Conservation (phyloP, 1,140 invertebrate genomes). For the Reticulitermes speratus region DNA sequence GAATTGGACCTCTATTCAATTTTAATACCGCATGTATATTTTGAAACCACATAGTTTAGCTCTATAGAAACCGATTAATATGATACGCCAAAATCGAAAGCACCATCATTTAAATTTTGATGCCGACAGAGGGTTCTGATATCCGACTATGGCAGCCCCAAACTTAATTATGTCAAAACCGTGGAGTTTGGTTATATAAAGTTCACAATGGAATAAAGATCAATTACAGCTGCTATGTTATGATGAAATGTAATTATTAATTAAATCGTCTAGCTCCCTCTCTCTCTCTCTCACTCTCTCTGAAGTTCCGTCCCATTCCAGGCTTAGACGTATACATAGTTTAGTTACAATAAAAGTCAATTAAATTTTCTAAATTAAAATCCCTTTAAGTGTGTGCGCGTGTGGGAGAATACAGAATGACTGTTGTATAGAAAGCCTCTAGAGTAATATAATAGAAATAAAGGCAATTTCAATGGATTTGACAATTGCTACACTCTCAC, state of each 20-base stretch:
- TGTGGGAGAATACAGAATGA: not conserved
- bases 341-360: constrained; percentile 30
- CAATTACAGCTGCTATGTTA: constrained; percentile 28
- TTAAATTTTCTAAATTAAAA: constrained; percentile 34
- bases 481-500: constrained; percentile 27
- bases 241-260: constrained; percentile 30
- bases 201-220: constrained; percentile 26
- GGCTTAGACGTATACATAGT: constrained; percentile 11
- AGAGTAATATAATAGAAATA: constrained; percentile 19
- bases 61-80: constrained; percentile 17
- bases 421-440: not conserved
- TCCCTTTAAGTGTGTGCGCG: constrained; percentile 24
- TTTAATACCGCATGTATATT: constrained; percentile 11
- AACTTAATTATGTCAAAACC: constrained; percentile 4
- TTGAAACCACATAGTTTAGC: constrained; percentile 16
- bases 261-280: constrained; percentile 21
- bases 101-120: constrained; percentile 13
- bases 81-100: constrained; percentile 15
- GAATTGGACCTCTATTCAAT: not conserved
- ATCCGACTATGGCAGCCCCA: not conserved
- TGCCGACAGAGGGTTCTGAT: constrained; percentile 3
- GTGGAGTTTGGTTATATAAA: constrained; percentile 17
- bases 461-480: constrained; percentile 30
- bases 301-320: not conserved
- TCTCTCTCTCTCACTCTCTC: not conserved